Evolutionary conservation across 2,113 vertebrate genomes (phyloP).

Genomic region (Setophaga kirtlandii): DNA sequence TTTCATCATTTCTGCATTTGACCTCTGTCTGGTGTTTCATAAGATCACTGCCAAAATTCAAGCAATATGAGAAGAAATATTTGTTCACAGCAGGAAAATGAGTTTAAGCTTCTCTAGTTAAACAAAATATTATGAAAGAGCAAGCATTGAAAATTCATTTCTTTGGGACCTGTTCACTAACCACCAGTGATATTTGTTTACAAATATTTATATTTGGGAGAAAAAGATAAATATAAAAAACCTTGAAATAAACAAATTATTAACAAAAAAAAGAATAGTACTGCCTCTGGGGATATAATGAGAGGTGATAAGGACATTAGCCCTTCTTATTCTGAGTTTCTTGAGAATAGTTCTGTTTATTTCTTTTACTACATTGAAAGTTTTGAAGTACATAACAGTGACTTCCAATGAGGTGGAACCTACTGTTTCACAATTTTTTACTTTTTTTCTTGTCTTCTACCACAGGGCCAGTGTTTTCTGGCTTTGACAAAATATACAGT

Average conservation of each 20-base stretch:
- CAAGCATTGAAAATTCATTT: neutral
- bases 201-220: neutral
- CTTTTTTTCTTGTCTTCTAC: neutral
- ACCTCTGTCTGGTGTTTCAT: neutral
- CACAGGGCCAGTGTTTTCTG: neutral
- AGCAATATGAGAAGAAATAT: neutral
- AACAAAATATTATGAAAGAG: conserved; percentile 3
- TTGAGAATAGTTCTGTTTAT: neutral
- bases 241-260: neutral
- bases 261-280: neutral
- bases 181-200: neutral
- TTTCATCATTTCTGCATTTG: neutral
- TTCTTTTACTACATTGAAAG: neutral
- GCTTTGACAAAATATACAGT: neutral
- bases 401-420: conserved; percentile 21
- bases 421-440: neutral
- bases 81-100: conserved; percentile 2
- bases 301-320: neutral
- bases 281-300: neutral
- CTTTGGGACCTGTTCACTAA: neutral
- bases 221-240: neutral
- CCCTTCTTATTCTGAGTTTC: neutral
- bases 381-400: conserved; percentile 9
- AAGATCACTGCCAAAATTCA: neutral
- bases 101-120: neutral